Evolutionary conservation across 2,888 invertebrate species (phyloP), one percentile per base, ranked within the genome.

Genomic region (Eubasilissa splendida): DNA sequence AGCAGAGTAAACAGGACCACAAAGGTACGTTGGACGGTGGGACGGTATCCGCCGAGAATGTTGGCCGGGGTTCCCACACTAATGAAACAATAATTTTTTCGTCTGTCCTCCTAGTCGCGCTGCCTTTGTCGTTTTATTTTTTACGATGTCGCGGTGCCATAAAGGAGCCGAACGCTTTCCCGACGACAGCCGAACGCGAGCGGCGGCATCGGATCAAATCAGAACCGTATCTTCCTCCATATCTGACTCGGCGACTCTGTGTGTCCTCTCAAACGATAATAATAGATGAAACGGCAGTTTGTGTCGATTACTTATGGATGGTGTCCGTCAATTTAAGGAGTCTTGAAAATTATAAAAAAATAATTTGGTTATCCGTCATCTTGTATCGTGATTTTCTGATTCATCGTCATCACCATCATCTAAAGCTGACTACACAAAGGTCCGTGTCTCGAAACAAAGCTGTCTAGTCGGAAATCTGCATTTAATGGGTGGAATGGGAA

Each of bases 11-110:
- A 60, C 70, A 22, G 14, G 42, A 33, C 33, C 58, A 58, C 59
- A 42, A 33, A 33, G 50, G 68, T n/a, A 42, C 50, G 42, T 52
- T 11, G 68, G 68, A 68, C 11, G 12, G 7, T 2, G 42, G 53
- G 11, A 4, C 11, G 31, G 70, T 54, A 53, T 70, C 70, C 70
- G 22, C 22, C 31, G 12, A 70, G 54, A 54, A 54, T 54, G 14
- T 14, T 22, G 54, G 42, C 12, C 54, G 10, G 50, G 73, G 77
- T 83, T 83, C 83, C 83, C 83, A 83, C 83, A 82, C 79, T 81
- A 82, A 83, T 79, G 83, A 83, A 82, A 83, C 82, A 63, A 82
- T 83, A 79, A 71, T 83, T 83, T 82, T 82, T 79, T 68, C 75
- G 74, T 79, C 74, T 42, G 59, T 58, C 75, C 81, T 81, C n/a